phyloP scores from a whole-genome alignment of 2,888 invertebrate species.

The Athalia circularis region DNA sequence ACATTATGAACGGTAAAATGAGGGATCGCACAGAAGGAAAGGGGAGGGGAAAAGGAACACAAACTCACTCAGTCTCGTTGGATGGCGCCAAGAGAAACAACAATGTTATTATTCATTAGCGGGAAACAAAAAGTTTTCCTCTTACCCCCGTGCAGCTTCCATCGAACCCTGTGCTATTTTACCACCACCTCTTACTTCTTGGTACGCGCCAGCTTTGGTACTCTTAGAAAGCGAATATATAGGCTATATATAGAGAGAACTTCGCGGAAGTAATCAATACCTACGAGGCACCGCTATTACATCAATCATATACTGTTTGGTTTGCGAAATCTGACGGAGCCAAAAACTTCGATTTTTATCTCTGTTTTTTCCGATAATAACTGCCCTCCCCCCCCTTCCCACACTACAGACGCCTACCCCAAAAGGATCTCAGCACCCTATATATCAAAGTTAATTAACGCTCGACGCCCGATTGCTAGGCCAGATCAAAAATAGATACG shows the following conservation, averaged over 20 bases:
- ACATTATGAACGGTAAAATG: background rate
- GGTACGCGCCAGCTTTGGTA: background rate
- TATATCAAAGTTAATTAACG: conserved; percentile 22
- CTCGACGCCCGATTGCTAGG: conserved; percentile 20
- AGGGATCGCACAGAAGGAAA: background rate
- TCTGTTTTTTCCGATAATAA: conserved; percentile 16
- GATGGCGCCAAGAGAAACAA: conserved; percentile 38
- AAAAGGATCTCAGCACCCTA: background rate
- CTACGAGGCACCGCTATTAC: conserved; percentile 41
- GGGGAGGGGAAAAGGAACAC: background rate
- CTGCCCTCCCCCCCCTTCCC: background rate
- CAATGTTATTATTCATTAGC: conserved; percentile 43
- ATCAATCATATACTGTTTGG: conserved; percentile 53
- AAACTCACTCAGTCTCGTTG: conserved; percentile 4
- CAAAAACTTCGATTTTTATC: conserved; percentile 22
- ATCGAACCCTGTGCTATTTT: no score
- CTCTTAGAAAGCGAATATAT: no score
- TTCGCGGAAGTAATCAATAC: conserved; percentile 14
- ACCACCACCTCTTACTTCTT: conserved; percentile 20
- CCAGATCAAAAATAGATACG: conserved; percentile 6
- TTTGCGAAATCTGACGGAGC: conserved; percentile 42
- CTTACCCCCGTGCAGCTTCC: background rate
- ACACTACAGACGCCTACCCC: background rate
- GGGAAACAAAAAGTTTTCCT: conserved; percentile 36
- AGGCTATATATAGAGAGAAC: no score